Evolutionary conservation across 1,140 invertebrate genomes (phyloP), one percentile per base, ranked within the genome.

Genomic region (Capitella teleta): DNA sequence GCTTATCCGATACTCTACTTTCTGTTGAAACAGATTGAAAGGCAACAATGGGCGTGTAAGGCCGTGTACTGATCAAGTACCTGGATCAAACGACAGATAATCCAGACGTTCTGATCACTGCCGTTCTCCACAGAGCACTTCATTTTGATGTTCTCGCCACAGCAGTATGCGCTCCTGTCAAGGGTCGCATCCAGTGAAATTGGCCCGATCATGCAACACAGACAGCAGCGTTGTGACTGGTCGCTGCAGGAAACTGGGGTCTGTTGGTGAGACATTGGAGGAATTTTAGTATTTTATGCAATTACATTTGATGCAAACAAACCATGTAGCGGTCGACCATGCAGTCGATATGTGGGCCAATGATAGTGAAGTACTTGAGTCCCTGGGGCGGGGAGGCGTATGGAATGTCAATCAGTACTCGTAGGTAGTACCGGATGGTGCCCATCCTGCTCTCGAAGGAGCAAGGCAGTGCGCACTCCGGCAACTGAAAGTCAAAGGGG

Each of bases 291-390:
- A 21, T 37, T 19, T 18, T 6, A 6, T 37, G n/a, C n/a, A n/a
- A n/a, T n/a, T n/a, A n/a, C n/a, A n/a, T n/a, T n/a, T n/a, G 38
- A 8, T 19, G 38, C 25, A 5, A 40, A 44, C 72, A 76, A 73
- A 86, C 84, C 75, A 87, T 72, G 67, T 85, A 86, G 66, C 86
- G 81, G 61, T 87, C 83, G 51, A 87, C 85, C 83, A 86, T 86
- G 62, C 85, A 87, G 66, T 88, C 85, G 58, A 86, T 86, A 60
- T 86, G 82, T 12, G 85, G 85, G 16, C 85, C 85, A 57, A 87
- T 84, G 28, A 87, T 76, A 1, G 85, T 86, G 64, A 88, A 87
- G 65, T 88, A 87, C 63, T 87, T 87, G 72, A 86, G 83, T 2
- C 84, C 84, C 68, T 87, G 85, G 0, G 85, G 85, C 3, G 85